These are phyloP conservation scores for Thamnaconus septentrionalis DNA, from an alignment of 2,113 vertebrate species.

Conservation along the genomic window DNA sequence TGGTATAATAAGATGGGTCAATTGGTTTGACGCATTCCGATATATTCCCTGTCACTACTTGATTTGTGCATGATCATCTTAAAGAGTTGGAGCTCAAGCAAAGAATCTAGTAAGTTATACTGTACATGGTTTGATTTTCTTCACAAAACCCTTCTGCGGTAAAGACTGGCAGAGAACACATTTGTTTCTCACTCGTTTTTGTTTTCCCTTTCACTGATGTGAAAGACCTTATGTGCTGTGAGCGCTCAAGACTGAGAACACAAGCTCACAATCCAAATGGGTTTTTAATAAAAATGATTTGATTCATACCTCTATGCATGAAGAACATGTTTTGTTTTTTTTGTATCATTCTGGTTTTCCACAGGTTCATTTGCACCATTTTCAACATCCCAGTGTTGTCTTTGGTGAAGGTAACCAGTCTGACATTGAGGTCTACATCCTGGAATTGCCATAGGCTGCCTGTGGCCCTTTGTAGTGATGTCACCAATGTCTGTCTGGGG, in stretches of 20 bases:
- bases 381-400: too few relatives aligned
- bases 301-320: slow-evolving; percentile 30
- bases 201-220: neutral
- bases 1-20: too few relatives aligned
- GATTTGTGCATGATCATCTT: slow-evolving; percentile 26
- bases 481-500: slow-evolving; percentile 51
- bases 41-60: neutral
- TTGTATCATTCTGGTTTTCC: too few relatives aligned
- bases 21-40: slow-evolving; percentile 4
- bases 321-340: neutral
- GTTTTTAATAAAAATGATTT: slow-evolving; percentile 25
- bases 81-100: slow-evolving; percentile 11
- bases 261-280: neutral
- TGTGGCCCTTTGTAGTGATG: slow-evolving; percentile 15
- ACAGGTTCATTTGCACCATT: too few relatives aligned
- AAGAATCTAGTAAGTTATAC: neutral
- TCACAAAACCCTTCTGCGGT: neutral
- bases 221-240: slow-evolving; percentile 9
- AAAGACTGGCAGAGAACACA: slow-evolving; percentile 19
- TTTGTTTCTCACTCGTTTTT: neutral
- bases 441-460: slow-evolving; percentile 10
- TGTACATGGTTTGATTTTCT: slow-evolving; percentile 3
- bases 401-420: too few relatives aligned
- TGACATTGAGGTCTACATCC: neutral
- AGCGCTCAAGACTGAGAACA: slow-evolving; percentile 12